Conservation (phyloP, 92 coral and sea anemone genomes). For the Actinostola sp. region DNA sequence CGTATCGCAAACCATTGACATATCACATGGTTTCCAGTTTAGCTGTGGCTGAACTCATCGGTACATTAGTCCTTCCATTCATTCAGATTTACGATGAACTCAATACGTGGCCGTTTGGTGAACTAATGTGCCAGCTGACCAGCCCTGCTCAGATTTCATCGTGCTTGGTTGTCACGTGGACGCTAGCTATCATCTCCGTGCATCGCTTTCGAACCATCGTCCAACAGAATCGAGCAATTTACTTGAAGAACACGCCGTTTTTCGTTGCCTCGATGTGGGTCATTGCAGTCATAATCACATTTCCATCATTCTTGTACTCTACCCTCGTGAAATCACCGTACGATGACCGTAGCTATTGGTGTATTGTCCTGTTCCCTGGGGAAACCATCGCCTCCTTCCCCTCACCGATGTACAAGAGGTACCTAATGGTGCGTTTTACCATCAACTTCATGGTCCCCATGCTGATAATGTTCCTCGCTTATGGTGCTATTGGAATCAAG, state of each 20-base stretch:
- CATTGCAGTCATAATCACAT: constrained; percentile 17
- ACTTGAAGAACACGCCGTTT: background rate
- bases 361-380: constrained; percentile 33
- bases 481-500: constrained; percentile 58
- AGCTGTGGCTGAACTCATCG: constrained; percentile 58
- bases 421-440: constrained; percentile 16
- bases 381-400: constrained; percentile 13
- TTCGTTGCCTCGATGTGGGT: constrained; percentile 44
- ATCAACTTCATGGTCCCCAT: constrained; percentile 51
- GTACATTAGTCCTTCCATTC: constrained; percentile 37
- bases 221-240: background rate
- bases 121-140: constrained; percentile 27
- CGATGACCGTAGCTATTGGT: constrained; percentile 24
- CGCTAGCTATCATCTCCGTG: constrained; percentile 53
- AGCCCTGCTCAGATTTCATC: constrained; percentile 45
- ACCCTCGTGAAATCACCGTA: constrained; percentile 18
- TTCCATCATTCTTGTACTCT: constrained; percentile 33
- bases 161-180: constrained; percentile 38
- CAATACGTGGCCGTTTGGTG: constrained; percentile 14
- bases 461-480: constrained; percentile 43
- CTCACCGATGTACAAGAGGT: background rate
- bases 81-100: constrained; percentile 18
- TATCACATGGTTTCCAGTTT: constrained; percentile 58
- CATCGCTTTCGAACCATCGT: constrained; percentile 42
- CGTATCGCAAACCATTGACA: constrained; percentile 51